Evolutionary conservation across 2,888 invertebrate genomes (phyloP), one percentile per base, ranked within the genome.

Genomic region (Sisyra nigra): DNA sequence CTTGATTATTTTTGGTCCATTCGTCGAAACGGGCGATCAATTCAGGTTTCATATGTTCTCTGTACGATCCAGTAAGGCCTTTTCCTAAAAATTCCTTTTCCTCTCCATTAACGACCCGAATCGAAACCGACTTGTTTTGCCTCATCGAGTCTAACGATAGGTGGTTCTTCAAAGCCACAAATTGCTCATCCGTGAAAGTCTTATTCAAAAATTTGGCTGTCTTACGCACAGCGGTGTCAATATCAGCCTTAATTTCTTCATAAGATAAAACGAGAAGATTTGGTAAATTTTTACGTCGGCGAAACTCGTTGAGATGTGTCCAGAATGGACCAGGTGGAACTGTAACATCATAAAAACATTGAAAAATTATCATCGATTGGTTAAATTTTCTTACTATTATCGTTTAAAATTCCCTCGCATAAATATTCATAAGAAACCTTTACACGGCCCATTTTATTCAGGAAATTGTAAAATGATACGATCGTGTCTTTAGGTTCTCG

Each of bases 111-210:
- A 35, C 17, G 57, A 54, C 55, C 2, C 57, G 47, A 52, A 58
- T 55, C 51, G 71, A 71, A 2, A 65, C 62, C 40, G 59, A 56
- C 14, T 59, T 57, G 52, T 71, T 70, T n/a, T 56, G 52, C 49
- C 62, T 64, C 71, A 71, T 71, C 40, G 55, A 62, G 10, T 58
- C 55, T 52, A 74, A 73, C 43, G 64, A 64, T 47, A 71, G 62
- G 52, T 70, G 69, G 2, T 61, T 49, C 29, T 55, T 52, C n/a
- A 74, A 57, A 1, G 47, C 45, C 3, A 54, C 49, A 19, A 65
- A 51, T 38, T 65, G 54, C 2, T 61, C 57, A 2, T 58, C 53
- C 2, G 51, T 53, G 30, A 59, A 55, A 46, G 46, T 42, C 41
- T 57, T 60, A 3, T 57, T 58, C 11, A 69, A 51, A 48, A 69